Evolutionary conservation across 2,888 invertebrate species (phyloP), one percentile per base, ranked within the genome.

Genomic region (Abscondita cerata): DNA sequence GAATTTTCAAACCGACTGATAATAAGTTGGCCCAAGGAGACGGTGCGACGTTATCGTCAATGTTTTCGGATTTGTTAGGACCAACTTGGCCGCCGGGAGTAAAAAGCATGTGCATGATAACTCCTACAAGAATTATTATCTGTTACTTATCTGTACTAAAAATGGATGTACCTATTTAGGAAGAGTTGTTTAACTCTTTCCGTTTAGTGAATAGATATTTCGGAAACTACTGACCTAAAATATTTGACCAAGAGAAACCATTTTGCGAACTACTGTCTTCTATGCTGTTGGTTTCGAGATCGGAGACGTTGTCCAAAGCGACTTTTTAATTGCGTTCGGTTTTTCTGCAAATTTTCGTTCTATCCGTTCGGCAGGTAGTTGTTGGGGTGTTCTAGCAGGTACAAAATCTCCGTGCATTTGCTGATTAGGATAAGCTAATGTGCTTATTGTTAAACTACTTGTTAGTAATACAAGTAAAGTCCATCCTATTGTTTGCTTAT

Each of bases 21-120:
- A 95, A 83, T 18, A 95, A 84, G 81, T 93, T 93, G 44, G 94
- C 90, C 95, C 95, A 95, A 15, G 94, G 93, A 15, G 94, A 94
- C 33, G 89, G 84, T 0, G 90, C 86, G 6, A 85, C 85, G 65
- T 87, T 88, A 62, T 88, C 86, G 74, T 91, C 91, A 31, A 88
- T 78, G 34, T 83, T 78, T 76, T 94, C 93, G 61, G 93, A 93
- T 81, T 94, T 94, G 76, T 89, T 91, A 25, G 93, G 92, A 63
- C 92, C 90, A 40, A 83, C 84, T 15, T 85, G 83, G 1, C 81
- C 80, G 34, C 84, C 87, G 1, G 84, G 82, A 75, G 91, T 92
- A 81, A 95, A 13, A 40, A 95, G 84, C 90, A 95, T 90, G 80
- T 93, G 93, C 89, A 95, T 90, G 66, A 95, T 83, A 85, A 92